Evolutionary conservation across 2,113 vertebrate genomes (phyloP).

Genomic region (Fulica atra): DNA sequence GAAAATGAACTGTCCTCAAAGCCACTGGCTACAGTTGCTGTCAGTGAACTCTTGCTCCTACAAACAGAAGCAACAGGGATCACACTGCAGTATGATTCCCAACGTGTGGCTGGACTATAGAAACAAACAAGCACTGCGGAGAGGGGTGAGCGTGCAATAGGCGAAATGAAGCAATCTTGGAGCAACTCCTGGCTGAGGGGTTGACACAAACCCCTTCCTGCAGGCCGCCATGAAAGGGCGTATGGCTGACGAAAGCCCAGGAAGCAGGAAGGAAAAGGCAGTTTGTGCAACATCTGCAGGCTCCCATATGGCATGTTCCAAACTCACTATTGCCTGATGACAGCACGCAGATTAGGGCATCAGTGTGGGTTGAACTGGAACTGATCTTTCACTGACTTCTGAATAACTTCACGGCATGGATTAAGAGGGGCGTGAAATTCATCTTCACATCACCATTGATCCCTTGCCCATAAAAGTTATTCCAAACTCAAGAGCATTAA

Average conservation of each 20-base stretch:
- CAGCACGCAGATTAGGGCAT: constrained; percentile 61
- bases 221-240: background rate
- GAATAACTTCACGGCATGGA: constrained; percentile 45
- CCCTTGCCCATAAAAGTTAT: constrained; percentile 14
- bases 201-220: background rate
- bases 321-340: constrained; percentile 59
- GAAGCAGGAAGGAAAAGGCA: constrained; percentile 54
- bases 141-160: rapidly evolving
- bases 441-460: constrained; percentile 37
- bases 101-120: background rate
- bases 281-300: constrained; percentile 53
- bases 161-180: background rate
- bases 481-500: constrained; percentile 45
- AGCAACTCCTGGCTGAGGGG: background rate
- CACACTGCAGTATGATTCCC: background rate
- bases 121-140: background rate
- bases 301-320: constrained; percentile 49
- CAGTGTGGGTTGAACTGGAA: constrained; percentile 57
- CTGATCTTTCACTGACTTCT: constrained; percentile 63
- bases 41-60: background rate
- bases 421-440: constrained; percentile 40
- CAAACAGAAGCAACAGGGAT: background rate
- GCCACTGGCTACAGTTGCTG: background rate
- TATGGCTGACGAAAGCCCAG: background rate
- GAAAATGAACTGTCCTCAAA: background rate